A percentile compares a stretch with the other conserved stretches of the same genome.
These are phyloP conservation scores for Spialia ferax DNA, from an alignment of 2,888 invertebrate genomes.

Conservation along the genomic window DNA sequence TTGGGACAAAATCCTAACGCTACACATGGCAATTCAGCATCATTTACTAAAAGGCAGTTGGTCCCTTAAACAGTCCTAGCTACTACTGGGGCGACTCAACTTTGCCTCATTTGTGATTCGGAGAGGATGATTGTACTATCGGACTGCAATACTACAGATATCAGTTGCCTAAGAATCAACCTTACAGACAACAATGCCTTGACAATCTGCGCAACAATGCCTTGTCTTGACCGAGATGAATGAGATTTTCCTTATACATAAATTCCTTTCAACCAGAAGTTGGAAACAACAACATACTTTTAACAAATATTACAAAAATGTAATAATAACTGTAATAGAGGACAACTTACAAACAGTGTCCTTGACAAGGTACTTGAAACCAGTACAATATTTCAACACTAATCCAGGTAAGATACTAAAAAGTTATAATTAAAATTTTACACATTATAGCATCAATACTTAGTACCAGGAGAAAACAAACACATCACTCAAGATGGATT, in stretches of 20 bases:
- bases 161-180: constrained; percentile 29
- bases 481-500: constrained; percentile 43
- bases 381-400: too few relatives aligned
- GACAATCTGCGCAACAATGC: too few relatives aligned
- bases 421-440: too few relatives aligned
- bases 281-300: constrained; percentile 38
- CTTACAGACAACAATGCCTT: constrained; percentile 15
- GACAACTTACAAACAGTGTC: too few relatives aligned
- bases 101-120: constrained; percentile 43
- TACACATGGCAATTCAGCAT: constrained; percentile 40
- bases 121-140: constrained; percentile 42
- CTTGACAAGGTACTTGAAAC: too few relatives aligned
- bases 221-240: too few relatives aligned
- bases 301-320: constrained; percentile 50
- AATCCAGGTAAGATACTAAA: too few relatives aligned
- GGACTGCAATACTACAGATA: constrained; percentile 42
- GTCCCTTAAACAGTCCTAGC: constrained; percentile 44
- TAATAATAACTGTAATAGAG: too few relatives aligned
- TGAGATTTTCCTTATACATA: too few relatives aligned
- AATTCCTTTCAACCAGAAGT: too few relatives aligned
- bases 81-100: constrained; percentile 48
- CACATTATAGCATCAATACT: constrained; percentile 36
- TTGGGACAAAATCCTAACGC: too few relatives aligned
- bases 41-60: constrained; percentile 40
- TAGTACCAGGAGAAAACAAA: constrained; percentile 44